phyloP scores from a whole-genome alignment of 2,113 vertebrate species.

The Procavia capensis region DNA sequence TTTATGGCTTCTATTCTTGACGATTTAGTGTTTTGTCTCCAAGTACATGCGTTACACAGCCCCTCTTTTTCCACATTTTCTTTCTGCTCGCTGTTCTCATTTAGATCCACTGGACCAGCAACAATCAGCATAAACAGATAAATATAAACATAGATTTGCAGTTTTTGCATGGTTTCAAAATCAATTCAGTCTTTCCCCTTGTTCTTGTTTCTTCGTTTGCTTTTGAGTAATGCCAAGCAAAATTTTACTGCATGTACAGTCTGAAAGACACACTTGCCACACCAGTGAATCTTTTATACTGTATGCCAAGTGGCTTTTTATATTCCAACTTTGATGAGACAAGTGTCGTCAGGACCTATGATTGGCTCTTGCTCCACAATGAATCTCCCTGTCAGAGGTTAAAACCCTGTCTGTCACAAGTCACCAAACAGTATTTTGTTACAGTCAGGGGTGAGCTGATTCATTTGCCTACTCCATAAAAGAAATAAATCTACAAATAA shows the following conservation, averaged over 20 bases:
- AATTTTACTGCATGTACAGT: slow-evolving; percentile 84
- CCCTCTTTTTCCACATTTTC: slow-evolving; percentile 91
- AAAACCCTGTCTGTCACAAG: slow-evolving; percentile 92
- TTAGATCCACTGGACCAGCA: slow-evolving; percentile 90
- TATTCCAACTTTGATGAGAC: slow-evolving; percentile 95
- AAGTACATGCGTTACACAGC: slow-evolving; percentile 94
- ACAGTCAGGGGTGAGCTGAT: slow-evolving; percentile 88
- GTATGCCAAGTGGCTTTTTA: slow-evolving; percentile 96
- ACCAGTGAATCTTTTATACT: slow-evolving; percentile 93
- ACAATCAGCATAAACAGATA: slow-evolving; percentile 92
- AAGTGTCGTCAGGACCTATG: slow-evolving; percentile 95
- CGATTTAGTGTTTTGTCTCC: slow-evolving; percentile 96
- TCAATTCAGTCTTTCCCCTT: slow-evolving; percentile 77
- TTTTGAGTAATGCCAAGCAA: slow-evolving; percentile 82
- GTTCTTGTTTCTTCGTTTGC: slow-evolving; percentile 71
- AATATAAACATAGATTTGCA: slow-evolving; percentile 86
- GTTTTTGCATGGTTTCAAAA: slow-evolving; percentile 92
- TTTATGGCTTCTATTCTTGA: slow-evolving; percentile 98
- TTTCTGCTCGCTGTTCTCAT: slow-evolving; percentile 89
- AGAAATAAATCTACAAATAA: slow-evolving; percentile 78
- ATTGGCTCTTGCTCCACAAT: slow-evolving; percentile 98
- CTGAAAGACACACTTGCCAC: slow-evolving; percentile 90
- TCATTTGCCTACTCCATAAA: slow-evolving; percentile 85
- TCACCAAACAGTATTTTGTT: slow-evolving; percentile 88
- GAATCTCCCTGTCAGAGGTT: slow-evolving; percentile 95